Evolutionary conservation across 2,888 invertebrate species (phyloP), one percentile per base, ranked within the genome.

Genomic region (Eilema depressum): DNA sequence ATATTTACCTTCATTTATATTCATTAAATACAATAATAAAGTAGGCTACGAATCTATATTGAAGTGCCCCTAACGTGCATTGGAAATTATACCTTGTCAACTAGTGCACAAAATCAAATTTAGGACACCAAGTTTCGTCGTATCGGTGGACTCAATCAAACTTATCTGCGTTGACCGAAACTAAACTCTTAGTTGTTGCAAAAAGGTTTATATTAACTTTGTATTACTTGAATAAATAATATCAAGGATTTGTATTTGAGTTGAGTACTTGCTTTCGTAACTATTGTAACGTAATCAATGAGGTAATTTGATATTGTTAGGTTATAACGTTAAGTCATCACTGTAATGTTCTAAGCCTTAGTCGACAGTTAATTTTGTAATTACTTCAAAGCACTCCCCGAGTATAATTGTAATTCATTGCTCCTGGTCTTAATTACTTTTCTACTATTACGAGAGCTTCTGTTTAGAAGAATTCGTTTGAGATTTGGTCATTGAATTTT

Each of bases 1-100:
- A 88, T 86, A 83, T 89, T 87, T 87, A 84, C 87, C 86, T 88
- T 89, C 88, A 89, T 91, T 89, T 88, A 89, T 89, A 90, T 91
- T 91, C 89, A 89, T 90, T 88, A 89, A 84, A 86, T 84, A 88
- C 87, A 88, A 88, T 86, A 90, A 89, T 84, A 88, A 87, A 86
- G 83, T 86, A 86, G 81, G 83, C 83, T 86, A 79, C 80, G 81
- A 83, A 83, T 85, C 85, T 83, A 81, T 85, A 82, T 77, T 80
- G 80, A 84, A 85, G 76, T 76, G 72, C 61, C 28, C 17, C 57
- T 68, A 69, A 53, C 66, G 5, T 69, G 63, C 75, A 79, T 74
- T 70, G 74, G 72, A 87, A 86, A 85, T 75, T 79, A 71, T 70
- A 80, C 87, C 80, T 80, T 86, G 80, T 73, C 30, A 5, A 57